phyloP scores from a whole-genome alignment of 2,888 invertebrate genomes.

The Agrotis puta region DNA sequence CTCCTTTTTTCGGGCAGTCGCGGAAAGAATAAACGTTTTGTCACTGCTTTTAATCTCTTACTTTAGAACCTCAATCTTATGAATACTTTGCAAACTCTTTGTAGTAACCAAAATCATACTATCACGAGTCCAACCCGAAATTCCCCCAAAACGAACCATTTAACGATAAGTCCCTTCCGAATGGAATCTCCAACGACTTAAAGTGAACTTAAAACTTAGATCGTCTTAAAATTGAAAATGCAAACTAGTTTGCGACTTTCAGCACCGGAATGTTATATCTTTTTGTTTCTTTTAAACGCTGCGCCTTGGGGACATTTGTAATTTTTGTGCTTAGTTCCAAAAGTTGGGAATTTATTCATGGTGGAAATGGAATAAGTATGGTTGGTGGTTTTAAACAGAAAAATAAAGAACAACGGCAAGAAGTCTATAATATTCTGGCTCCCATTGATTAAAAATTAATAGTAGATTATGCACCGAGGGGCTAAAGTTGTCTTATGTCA shows the following conservation, averaged over 20 bases:
- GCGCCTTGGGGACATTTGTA: conserved; percentile 47
- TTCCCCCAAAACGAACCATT: conserved; percentile 62
- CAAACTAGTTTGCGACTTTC: conserved; percentile 82
- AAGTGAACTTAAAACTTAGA: conserved; percentile 82
- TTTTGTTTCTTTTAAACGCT: conserved; percentile 71
- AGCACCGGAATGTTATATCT: conserved; percentile 67
- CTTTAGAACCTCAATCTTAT: no score
- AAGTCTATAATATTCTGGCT: conserved; percentile 2
- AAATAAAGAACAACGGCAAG: no score
- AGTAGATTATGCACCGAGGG: no score
- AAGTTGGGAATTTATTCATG: conserved; percentile 27
- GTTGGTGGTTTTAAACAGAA: background rate
- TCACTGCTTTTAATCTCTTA: no score
- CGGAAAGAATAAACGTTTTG: no score
- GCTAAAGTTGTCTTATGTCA: no score
- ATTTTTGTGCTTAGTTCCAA: conserved; percentile 27
- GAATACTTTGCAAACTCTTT: no score
- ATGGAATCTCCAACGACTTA: conserved; percentile 75
- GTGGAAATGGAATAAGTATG: conserved; percentile 2
- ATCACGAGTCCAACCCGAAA: background rate
- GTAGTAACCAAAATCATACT: background rate
- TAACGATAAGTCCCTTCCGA: conserved; percentile 78
- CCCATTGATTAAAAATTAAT: conserved; percentile 15
- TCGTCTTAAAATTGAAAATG: conserved; percentile 88
- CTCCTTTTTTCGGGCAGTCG: no score